A percentile compares a stretch with the other conserved stretches of the same genome.
These are phyloP conservation scores for Coleophora flavipennella DNA, from an alignment of 2,888 invertebrate species.

Conservation along the genomic window DNA sequence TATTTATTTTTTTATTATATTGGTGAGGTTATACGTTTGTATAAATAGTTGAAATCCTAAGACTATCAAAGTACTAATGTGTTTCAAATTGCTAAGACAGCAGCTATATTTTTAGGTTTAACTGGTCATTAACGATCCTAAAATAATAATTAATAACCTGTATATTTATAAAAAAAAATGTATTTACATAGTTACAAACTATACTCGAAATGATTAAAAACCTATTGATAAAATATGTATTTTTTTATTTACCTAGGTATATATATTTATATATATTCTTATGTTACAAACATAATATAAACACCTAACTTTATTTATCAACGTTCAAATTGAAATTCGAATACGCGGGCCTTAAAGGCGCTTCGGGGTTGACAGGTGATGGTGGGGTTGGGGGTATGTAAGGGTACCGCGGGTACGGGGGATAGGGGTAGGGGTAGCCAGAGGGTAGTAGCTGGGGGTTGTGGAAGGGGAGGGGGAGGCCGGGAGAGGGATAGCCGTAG, in stretches of 20 bases:
- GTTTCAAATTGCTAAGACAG: no score
- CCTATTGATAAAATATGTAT: no score
- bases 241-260: no score
- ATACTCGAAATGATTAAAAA: not conserved
- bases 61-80: no score
- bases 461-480: slow-evolving; percentile 69
- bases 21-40: no score
- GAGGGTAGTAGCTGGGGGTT: slow-evolving; percentile 73
- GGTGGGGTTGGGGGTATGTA: slow-evolving; percentile 69
- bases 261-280: no score
- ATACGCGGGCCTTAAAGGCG: slow-evolving; percentile 63
- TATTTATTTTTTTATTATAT: no score
- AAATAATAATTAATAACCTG: not conserved
- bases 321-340: slow-evolving; percentile 61
- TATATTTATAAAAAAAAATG: not conserved
- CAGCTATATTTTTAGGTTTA: no score
- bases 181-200: not conserved
- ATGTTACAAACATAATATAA: no score
- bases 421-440: slow-evolving; percentile 73
- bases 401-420: slow-evolving; percentile 63
- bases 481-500: slow-evolving; percentile 74
- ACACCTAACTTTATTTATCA: slow-evolving; percentile 43
- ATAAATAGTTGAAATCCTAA: no score
- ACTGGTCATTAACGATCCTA: not conserved
- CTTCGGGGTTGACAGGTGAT: slow-evolving; percentile 52